These are phyloP conservation scores for Hoplias malabaricus DNA, from an alignment of 2,113 vertebrate species.

Conservation along the genomic window DNA sequence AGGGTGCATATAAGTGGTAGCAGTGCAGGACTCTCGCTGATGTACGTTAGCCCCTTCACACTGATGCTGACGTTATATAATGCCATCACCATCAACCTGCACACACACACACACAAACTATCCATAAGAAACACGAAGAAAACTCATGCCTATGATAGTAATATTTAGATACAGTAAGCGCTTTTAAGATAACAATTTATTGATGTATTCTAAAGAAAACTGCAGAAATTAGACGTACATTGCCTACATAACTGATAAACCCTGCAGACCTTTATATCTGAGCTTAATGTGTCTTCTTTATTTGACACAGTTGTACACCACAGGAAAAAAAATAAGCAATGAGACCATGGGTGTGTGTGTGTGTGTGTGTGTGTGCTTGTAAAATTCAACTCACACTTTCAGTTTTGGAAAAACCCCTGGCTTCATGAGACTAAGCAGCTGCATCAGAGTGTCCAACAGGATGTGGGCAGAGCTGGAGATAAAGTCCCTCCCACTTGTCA, in stretches of 20 bases:
- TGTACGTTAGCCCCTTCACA: slow-evolving; percentile 83
- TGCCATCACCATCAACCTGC: slow-evolving; percentile 90
- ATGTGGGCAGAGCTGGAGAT: slow-evolving; percentile 78
- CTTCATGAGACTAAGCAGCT: slow-evolving; percentile 82
- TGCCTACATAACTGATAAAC: too few relatives aligned
- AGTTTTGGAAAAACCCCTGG: slow-evolving; percentile 84
- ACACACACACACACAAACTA: slow-evolving; percentile 25
- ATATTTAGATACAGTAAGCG: too few relatives aligned
- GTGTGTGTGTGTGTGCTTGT: not conserved
- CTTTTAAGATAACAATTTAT: too few relatives aligned
- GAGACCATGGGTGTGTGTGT: not conserved
- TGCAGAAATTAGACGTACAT: too few relatives aligned
- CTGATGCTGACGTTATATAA: slow-evolving; percentile 94
- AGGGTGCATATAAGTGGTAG: slow-evolving; percentile 82
- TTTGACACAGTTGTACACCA: too few relatives aligned
- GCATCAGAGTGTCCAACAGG: slow-evolving; percentile 84
- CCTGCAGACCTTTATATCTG: too few relatives aligned
- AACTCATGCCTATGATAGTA: not conserved
- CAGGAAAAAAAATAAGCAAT: too few relatives aligned
- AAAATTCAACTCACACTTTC: slow-evolving; percentile 83
- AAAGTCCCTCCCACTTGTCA: slow-evolving; percentile 87
- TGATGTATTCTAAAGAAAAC: too few relatives aligned
- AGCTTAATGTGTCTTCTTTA: too few relatives aligned
- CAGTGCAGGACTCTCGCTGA: slow-evolving; percentile 80
- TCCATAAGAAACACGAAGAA: not conserved